Percentiles rank a stretch among this genome's conserved stretches.
Conservation (phyloP, 2,797 vertebrate genomes). For the Australoheros facetus region DNA sequence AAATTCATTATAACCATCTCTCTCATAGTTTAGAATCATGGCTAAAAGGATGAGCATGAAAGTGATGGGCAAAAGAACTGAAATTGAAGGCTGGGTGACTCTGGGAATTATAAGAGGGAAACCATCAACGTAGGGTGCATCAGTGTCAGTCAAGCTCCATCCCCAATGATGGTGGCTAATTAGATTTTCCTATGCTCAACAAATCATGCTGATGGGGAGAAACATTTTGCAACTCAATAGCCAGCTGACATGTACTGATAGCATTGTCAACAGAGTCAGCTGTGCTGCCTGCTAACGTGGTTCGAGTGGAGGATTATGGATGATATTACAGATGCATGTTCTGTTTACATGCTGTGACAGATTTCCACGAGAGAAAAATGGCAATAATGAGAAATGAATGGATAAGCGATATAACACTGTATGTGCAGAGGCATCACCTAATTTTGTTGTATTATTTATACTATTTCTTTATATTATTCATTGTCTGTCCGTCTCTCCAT, state of each 20-base stretch:
- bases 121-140: conserved; percentile 54
- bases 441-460: neutral
- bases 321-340: conserved; percentile 39
- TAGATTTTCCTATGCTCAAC: conserved; percentile 71
- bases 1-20: conserved; percentile 43
- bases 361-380: conserved; percentile 15
- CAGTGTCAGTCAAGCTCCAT: conserved; percentile 65
- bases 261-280: conserved; percentile 60
- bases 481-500: neutral
- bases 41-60: conserved; percentile 55
- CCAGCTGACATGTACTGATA: conserved; percentile 68
- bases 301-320: conserved; percentile 34
- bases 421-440: neutral
- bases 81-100: conserved; percentile 52
- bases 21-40: conserved; percentile 40
- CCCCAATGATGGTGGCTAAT: conserved; percentile 68
- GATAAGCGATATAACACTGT: neutral
- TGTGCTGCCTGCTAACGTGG: conserved; percentile 42
- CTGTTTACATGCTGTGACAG: conserved; percentile 49
- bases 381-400: conserved; percentile 12
- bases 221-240: conserved; percentile 72
- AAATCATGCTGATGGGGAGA: conserved; percentile 65
- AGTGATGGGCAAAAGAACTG: conserved; percentile 53
- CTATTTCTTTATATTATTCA: neutral
- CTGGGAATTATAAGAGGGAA: conserved; percentile 50